Evolutionary conservation across 2,113 vertebrate species (phyloP).

Genomic region (Ranitomeya imitator): DNA sequence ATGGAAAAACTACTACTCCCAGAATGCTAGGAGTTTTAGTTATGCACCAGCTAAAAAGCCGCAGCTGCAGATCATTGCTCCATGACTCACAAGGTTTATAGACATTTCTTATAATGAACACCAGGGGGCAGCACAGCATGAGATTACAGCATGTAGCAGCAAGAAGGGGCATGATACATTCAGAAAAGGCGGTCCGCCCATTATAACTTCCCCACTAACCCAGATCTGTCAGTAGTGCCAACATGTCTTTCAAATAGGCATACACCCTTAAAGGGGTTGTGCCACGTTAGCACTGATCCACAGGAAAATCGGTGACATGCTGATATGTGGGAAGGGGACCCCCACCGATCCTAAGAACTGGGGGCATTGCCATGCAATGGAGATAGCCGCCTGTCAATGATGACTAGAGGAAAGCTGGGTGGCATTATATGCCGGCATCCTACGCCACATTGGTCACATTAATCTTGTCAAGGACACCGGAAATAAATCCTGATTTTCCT

Average conservation of each 20-base stretch:
- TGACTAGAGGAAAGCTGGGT: neutral
- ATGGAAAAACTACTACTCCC: neutral
- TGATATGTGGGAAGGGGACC: too few species aligned
- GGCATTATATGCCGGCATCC: neutral
- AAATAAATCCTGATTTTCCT: too few species aligned
- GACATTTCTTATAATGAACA: neutral
- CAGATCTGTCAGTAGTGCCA: neutral
- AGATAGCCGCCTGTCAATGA: neutral
- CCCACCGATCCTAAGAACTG: too few species aligned
- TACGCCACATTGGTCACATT: too few species aligned
- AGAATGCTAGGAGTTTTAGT: neutral
- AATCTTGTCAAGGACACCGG: too few species aligned
- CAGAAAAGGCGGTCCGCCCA: neutral
- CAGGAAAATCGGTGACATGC: too few species aligned
- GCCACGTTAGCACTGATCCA: too few species aligned
- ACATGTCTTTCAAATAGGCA: too few species aligned
- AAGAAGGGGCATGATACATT: neutral
- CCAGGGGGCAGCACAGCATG: neutral
- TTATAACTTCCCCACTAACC: neutral
- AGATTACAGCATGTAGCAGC: neutral
- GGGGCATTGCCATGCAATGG: too few species aligned
- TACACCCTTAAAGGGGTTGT: too few species aligned
- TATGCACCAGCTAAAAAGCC: neutral
- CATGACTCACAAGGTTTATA: neutral
- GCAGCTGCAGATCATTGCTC: neutral